phyloP scores from a whole-genome alignment of 2,113 vertebrate species.

The Stigmatopora argus region DNA sequence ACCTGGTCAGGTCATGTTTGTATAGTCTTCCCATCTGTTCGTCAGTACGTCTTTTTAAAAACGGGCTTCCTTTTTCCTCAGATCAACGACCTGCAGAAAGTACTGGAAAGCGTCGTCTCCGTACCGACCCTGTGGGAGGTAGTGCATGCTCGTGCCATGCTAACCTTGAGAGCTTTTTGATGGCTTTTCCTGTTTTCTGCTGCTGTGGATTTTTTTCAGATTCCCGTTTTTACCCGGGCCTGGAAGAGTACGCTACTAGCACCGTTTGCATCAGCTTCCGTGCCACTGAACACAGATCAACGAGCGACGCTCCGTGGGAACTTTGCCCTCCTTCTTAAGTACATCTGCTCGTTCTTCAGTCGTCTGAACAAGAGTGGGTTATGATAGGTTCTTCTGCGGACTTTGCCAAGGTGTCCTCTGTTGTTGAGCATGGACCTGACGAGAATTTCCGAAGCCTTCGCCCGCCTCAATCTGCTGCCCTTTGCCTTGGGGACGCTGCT shows the following conservation, averaged over 20 bases:
- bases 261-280: constrained; percentile 83
- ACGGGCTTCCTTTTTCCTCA: constrained; percentile 42
- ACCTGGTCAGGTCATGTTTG: constrained; percentile 72
- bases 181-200: no score
- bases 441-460: constrained; percentile 83
- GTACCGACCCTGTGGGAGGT: constrained; percentile 88
- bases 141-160: not conserved
- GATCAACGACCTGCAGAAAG: constrained; percentile 82
- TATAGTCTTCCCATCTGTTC: no score
- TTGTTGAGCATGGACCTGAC: constrained; percentile 82
- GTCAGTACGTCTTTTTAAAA: not conserved
- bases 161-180: no score
- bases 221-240: constrained; percentile 67
- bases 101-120: constrained; percentile 75
- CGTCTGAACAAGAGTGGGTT: not conserved
- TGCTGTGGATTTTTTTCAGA: constrained; percentile 37
- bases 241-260: constrained; percentile 84
- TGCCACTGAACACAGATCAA: constrained; percentile 77
- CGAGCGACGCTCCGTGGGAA: constrained; percentile 78
- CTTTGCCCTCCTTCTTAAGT: constrained; percentile 87
- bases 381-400: not conserved
- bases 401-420: constrained; percentile 80
- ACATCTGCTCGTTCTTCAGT: constrained; percentile 39
- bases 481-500: constrained; percentile 87
- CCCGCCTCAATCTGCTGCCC: constrained; percentile 79